A percentile compares a stretch with the other conserved stretches of the same genome.
These are phyloP conservation scores for Noctua pronuba DNA, from an alignment of 2,888 invertebrate species.

Conservation along the genomic window DNA sequence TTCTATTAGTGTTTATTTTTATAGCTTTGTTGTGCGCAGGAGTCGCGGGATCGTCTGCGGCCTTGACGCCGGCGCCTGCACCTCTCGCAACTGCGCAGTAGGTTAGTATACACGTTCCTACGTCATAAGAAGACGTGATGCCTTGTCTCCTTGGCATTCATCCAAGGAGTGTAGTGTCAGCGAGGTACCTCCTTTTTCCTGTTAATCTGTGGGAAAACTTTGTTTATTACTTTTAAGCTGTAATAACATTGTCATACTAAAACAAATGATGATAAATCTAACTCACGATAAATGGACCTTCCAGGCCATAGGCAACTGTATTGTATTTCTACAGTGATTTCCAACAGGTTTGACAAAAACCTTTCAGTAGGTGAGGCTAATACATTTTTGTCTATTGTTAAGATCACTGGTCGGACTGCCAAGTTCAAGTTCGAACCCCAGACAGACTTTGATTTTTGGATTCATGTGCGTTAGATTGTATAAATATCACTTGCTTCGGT, in stretches of 20 bases:
- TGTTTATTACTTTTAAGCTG: neutral
- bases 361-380: neutral
- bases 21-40: constrained; percentile 73
- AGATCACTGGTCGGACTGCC: too few relatives aligned
- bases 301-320: neutral
- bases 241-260: neutral
- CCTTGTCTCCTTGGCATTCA: constrained; percentile 31
- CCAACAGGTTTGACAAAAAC: neutral
- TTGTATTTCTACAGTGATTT: neutral
- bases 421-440: too few relatives aligned
- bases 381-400: neutral
- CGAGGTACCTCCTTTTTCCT: neutral
- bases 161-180: constrained; percentile 11
- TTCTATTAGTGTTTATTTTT: constrained; percentile 56
- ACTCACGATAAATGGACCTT: neutral
- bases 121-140: constrained; percentile 19
- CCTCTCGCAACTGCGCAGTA: constrained; percentile 48
- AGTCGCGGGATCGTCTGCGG: constrained; percentile 68
- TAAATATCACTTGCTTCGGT: too few relatives aligned
- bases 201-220: neutral
- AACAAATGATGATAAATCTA: neutral
- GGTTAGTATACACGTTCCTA: neutral
- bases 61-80: constrained; percentile 71
- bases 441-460: too few relatives aligned
- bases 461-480: too few relatives aligned